These are phyloP conservation scores for Pteronura brasiliensis DNA, from an alignment of 2,113 vertebrate species.

Conservation along the genomic window DNA sequence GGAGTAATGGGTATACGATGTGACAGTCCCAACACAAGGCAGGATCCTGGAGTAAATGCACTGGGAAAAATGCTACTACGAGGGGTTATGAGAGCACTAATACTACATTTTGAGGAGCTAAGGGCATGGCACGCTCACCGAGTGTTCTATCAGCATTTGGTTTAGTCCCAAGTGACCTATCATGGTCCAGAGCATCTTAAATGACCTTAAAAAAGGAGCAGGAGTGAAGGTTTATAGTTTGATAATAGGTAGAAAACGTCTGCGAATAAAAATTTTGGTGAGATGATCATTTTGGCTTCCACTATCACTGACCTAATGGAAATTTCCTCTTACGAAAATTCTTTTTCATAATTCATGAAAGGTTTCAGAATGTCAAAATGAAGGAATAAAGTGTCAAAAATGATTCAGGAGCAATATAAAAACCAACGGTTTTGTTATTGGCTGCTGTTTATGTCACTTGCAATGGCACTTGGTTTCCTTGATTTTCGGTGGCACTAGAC, in stretches of 20 bases:
- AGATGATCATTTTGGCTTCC: background rate
- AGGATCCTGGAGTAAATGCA: background rate
- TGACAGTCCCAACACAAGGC: background rate
- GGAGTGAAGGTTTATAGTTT: constrained; percentile 32
- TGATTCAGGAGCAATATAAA: background rate
- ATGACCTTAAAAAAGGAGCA: background rate
- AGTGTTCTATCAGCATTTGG: constrained; percentile 5
- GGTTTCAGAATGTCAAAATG: background rate
- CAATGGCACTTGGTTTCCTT: background rate
- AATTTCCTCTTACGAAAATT: background rate
- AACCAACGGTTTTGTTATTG: background rate
- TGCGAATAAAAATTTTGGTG: background rate
- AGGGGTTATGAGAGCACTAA: background rate
- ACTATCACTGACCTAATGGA: background rate
- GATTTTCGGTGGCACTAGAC: background rate
- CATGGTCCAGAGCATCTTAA: constrained; percentile 11
- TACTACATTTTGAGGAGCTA: background rate
- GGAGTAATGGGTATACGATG: background rate
- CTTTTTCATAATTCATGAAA: background rate
- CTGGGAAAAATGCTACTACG: background rate
- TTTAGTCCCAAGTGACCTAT: constrained; percentile 29
- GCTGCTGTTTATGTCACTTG: background rate
- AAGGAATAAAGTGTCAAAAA: constrained; percentile 29
- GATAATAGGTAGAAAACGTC: constrained; percentile 13
- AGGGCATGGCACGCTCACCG: background rate